Conservation (phyloP, 2,797 vertebrate genomes). For the Sebastes glaucus region DNA sequence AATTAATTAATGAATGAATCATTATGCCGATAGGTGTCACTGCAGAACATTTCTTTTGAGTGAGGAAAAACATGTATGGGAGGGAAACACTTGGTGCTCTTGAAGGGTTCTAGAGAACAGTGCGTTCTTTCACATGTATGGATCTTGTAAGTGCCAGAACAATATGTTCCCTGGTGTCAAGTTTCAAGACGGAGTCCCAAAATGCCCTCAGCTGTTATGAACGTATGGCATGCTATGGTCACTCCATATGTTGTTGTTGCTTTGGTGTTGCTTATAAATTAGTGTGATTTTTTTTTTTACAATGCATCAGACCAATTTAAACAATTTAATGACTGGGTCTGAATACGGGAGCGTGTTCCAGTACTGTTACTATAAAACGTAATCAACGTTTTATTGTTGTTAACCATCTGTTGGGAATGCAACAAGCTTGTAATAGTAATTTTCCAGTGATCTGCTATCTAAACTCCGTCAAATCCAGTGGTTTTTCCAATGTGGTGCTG, state of each 20-base stretch:
- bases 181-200: conserved; percentile 42
- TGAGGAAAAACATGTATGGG: neutral
- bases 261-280: conserved; percentile 3
- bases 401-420: conserved; percentile 21
- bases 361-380: conserved; percentile 10
- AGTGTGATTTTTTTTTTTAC: neutral
- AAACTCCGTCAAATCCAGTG: conserved; percentile 36
- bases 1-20: neutral
- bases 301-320: neutral
- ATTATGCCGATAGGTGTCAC: neutral
- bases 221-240: conserved; percentile 1
- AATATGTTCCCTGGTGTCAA: conserved; percentile 51
- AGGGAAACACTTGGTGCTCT: neutral
- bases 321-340: conserved; percentile 4
- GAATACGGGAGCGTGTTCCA: conserved; percentile 8
- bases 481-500: conserved; percentile 11
- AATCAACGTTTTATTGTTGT: conserved; percentile 30
- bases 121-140: conserved; percentile 35
- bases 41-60: neutral
- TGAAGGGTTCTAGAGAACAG: conserved; percentile 25
- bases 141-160: conserved; percentile 39
- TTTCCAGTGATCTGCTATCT: conserved; percentile 47
- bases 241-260: conserved; percentile 19
- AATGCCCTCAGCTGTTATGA: conserved; percentile 29
- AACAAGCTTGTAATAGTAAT: conserved; percentile 26